These are phyloP conservation scores for Beaufortia kweichowensis DNA, from an alignment of 2,113 vertebrate genomes.

Conservation along the genomic window DNA sequence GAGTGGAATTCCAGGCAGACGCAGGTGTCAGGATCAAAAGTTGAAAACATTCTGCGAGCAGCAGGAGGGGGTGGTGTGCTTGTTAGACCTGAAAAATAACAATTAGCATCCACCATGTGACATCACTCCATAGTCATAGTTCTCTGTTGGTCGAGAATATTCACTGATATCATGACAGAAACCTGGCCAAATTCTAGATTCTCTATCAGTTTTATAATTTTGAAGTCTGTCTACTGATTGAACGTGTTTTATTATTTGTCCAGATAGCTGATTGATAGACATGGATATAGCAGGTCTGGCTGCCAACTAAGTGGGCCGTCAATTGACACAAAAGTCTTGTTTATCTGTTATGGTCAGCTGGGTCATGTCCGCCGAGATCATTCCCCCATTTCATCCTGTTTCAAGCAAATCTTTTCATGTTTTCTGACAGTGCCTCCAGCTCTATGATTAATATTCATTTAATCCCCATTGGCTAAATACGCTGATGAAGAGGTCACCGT, in stretches of 20 bases:
- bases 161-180: neutral
- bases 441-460: conserved; percentile 5
- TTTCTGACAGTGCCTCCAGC: neutral
- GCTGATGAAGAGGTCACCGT: neutral
- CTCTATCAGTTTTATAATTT: neutral
- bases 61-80: conserved; percentile 75
- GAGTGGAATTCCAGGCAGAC: conserved; percentile 86
- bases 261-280: conserved; percentile 45
- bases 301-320: conserved; percentile 47
- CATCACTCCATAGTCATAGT: conserved; percentile 70
- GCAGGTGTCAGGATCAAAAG: conserved; percentile 90
- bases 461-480: neutral
- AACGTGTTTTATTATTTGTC: conserved; percentile 35
- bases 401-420: conserved; percentile 13
- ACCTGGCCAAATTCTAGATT: neutral
- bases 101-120: conserved; percentile 89
- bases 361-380: conserved; percentile 20
- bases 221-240: conserved; percentile 1
- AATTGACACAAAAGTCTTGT: conserved; percentile 32
- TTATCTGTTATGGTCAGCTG: conserved; percentile 40
- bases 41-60: conserved; percentile 82
- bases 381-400: conserved; percentile 12
- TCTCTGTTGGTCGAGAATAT: neutral
- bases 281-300: conserved; percentile 36
- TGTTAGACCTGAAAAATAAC: conserved; percentile 87